Conservation (phyloP, 2,888 invertebrate genomes). For the Morpho achilles region DNA sequence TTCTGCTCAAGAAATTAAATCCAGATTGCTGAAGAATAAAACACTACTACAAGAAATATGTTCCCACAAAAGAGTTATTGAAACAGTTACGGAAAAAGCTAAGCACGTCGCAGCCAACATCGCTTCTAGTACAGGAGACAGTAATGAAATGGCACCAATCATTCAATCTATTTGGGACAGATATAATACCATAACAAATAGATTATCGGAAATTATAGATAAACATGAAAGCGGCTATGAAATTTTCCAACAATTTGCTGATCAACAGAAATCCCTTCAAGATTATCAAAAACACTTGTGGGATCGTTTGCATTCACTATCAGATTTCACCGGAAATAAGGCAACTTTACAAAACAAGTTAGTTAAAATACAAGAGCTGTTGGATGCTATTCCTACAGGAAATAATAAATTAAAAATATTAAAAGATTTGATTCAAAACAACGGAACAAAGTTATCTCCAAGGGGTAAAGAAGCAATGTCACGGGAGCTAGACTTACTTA, state of each 20-base stretch:
- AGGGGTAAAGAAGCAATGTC: slow-evolving; percentile 92
- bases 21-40: slow-evolving; percentile 91
- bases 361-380: slow-evolving; percentile 88
- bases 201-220: slow-evolving; percentile 83
- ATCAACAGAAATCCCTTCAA: slow-evolving; percentile 90
- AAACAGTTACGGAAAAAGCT: slow-evolving; percentile 94
- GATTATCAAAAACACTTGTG: slow-evolving; percentile 94
- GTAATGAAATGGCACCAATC: slow-evolving; percentile 82
- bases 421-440: slow-evolving; percentile 85
- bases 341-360: slow-evolving; percentile 89
- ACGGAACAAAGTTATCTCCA: slow-evolving; percentile 84
- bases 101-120: slow-evolving; percentile 82
- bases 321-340: slow-evolving; percentile 93
- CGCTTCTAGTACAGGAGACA: slow-evolving; percentile 76
- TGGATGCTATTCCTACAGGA: slow-evolving; percentile 88
- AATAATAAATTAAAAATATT: slow-evolving; percentile 87
- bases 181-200: slow-evolving; percentile 85
- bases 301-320: slow-evolving; percentile 90
- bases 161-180: slow-evolving; percentile 86
- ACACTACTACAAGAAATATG: slow-evolving; percentile 92
- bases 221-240: slow-evolving; percentile 88
- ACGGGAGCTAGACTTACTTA: slow-evolving; percentile 87
- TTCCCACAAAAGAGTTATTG: slow-evolving; percentile 93
- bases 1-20: slow-evolving; percentile 90
- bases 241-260: slow-evolving; percentile 91